Evolutionary conservation across 2,113 vertebrate species (phyloP), one percentile per base, ranked within the genome.

Genomic region (Mesembrinibis cayennensis): DNA sequence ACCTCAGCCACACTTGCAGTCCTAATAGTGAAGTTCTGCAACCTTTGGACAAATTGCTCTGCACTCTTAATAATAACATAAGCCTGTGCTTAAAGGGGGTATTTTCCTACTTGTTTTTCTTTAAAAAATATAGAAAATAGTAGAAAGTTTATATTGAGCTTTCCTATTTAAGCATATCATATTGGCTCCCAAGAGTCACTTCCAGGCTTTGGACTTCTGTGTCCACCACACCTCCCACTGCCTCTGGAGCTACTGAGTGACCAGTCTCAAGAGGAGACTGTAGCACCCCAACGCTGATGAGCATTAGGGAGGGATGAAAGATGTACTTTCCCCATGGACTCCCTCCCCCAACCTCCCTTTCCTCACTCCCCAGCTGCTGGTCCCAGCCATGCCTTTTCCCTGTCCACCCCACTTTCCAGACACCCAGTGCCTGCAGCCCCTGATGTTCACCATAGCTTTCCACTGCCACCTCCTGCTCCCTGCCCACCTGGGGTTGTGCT

Each of bases 261-360:
- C 17, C 2, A 0, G 10, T 34, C 1, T 0, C 50, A 89, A 47
- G 3, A 53, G 13, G 8, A 55, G 7, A 4, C 13, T 30, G 26
- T 66, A 23, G 7, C 3, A 14, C 13, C 4, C 32, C 45, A 32
- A 3, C 0, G 0, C 13, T 62, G 15, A 16, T 15, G 17, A 72
- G 9, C 1, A 0, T n/a, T 50, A 49, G 16, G 11, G 8, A 71
- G 16, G 15, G 12, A 32, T n/a, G 52, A 72, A 71, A 66, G 7
- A 30, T 27, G 3, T 19, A 40, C 25, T 70, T 53, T 70, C 9
- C 19, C 19, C 21, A 59, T 32, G 21, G 27, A 47, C 4, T 45
- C 15, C 16, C 8, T 74, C 16, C 15, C 5, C 4, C 8, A 50
- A 0, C 3, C 4, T 74, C 26, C 11, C 11, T 65, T 56, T 86